Conservation (phyloP, 2,113 vertebrate species). For the Psammodynastes pulverulentus region DNA sequence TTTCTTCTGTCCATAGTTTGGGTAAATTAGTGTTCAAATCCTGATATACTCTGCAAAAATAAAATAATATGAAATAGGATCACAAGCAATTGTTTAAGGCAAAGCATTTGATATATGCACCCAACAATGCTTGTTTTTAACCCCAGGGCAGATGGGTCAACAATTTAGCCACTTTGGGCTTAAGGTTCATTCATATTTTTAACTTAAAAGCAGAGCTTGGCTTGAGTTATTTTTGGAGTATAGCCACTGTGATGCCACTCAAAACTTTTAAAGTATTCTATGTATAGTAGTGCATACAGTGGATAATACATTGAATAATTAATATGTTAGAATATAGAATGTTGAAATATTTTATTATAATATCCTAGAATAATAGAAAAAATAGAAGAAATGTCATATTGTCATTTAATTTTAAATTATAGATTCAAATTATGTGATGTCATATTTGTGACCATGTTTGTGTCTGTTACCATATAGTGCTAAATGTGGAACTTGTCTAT, state of each 20-base stretch:
- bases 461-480: neutral
- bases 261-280: neutral
- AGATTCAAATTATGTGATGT: neutral
- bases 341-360: neutral
- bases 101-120: neutral
- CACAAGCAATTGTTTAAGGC: neutral
- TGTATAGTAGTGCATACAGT: neutral
- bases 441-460: neutral
- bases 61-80: neutral
- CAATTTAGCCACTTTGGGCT: neutral
- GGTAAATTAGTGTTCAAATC: neutral
- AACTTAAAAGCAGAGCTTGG: neutral
- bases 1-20: neutral
- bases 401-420: neutral
- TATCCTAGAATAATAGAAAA: neutral
- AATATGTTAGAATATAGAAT: neutral
- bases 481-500: neutral
- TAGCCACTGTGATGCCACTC: neutral
- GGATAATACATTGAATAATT: neutral
- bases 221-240: neutral
- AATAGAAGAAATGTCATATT: neutral
- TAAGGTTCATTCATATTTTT: neutral
- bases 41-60: neutral
- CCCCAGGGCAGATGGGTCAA: neutral
- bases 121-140: neutral